A percentile compares a stretch with the other conserved stretches of the same genome.
Conservation (phyloP, 2,113 vertebrate species). For the Odocoileus hemionus region DNA sequence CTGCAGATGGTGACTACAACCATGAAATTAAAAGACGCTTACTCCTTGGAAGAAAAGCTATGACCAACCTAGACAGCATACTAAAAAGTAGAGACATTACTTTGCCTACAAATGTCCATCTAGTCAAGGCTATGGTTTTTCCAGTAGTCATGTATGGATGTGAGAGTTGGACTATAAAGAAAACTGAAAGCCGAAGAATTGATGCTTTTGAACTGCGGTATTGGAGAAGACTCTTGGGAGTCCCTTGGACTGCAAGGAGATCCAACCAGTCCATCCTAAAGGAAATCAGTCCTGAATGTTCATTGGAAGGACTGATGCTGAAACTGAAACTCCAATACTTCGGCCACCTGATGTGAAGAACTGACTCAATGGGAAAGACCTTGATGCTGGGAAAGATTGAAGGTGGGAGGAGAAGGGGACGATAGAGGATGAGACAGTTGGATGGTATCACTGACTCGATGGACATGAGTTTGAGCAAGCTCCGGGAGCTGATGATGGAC, state of each 20-base stretch:
- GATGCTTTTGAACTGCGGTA: background rate
- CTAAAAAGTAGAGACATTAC: background rate
- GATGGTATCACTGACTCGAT: background rate
- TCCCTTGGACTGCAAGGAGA: background rate
- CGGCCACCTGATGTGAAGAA: background rate
- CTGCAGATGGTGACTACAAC: background rate
- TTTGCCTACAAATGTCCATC: background rate
- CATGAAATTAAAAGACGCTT: background rate
- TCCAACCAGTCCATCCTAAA: background rate
- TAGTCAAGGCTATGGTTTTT: background rate
- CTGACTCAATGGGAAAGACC: background rate
- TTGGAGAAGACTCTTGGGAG: background rate
- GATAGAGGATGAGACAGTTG: background rate
- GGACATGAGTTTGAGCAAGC: background rate
- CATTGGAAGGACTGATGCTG: background rate
- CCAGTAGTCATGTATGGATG: background rate
- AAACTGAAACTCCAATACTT: background rate
- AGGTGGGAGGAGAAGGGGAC: accelerated
- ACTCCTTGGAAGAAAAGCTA: background rate
- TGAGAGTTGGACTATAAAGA: background rate
- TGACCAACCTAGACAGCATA: background rate
- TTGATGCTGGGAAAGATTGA: background rate
- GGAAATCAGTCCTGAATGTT: background rate
- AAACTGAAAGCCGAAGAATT: accelerated
- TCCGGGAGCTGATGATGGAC: background rate